Evolutionary conservation across 2,888 invertebrate species (phyloP), one percentile per base, ranked within the genome.

Genomic region (Eretmocerus hayati): DNA sequence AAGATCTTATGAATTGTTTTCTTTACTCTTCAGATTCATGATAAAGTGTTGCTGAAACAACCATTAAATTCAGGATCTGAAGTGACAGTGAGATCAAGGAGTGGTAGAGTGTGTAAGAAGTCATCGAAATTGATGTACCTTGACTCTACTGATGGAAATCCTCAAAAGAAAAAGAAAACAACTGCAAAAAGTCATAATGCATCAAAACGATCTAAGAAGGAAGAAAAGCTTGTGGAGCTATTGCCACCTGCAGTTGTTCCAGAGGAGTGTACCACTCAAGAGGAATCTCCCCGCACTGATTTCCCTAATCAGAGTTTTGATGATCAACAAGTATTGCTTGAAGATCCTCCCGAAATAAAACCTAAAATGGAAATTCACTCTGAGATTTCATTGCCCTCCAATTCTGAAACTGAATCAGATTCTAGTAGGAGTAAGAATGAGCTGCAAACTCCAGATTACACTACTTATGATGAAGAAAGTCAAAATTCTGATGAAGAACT

Each of bases 391-490:
- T 21, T 36, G 18, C 20, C 22, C 26, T 35, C 21, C 19, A 48
- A 48, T 48, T 44, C 41, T 45, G 52, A 47, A 31, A 31, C 48
- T 18, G 52, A 48, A 35, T 42, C 48, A 18, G 41, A 45, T 30
- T 45, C 45, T 38, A 30, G 19, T 21, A n/a, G 20, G 4, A 45
- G 23, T 32, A 48, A 44, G 22, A 48, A 52, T 45, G 52, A 42
- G 33, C 13, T 48, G n/a, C 33, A 45, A 36, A 52, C 52, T 33
- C 52, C 52, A 19, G 48, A 52, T 45, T 52, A 52, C 22, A 52
- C 52, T 8, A 52, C 37, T 42, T 48, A 41, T 26, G 52, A 52
- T 38, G 48, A 52, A 33, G 52, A 45, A 13, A 52, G 48, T 35
- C 16, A 41, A 15, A 33, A 45, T 20, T 52, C 52, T 30, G 48